These are phyloP conservation scores for Belonocnema kinseyi DNA, from an alignment of 1,140 invertebrate genomes.

Conservation along the genomic window DNA sequence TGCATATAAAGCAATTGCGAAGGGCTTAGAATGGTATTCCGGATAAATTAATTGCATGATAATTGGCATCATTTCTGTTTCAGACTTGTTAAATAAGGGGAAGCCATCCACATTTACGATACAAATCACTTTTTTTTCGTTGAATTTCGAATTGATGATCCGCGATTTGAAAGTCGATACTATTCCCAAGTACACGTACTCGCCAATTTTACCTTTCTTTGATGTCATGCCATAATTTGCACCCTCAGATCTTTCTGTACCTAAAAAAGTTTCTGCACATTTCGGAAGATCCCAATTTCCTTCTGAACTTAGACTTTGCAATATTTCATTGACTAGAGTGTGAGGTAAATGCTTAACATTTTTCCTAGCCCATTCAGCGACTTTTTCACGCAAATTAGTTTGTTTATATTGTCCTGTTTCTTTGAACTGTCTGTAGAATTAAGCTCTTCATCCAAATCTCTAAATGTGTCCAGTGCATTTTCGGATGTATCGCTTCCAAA, in stretches of 20 bases:
- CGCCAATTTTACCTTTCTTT: too few species aligned
- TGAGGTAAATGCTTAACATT: conserved; percentile 36
- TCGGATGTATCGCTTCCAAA: too few species aligned
- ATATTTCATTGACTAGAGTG: conserved; percentile 37
- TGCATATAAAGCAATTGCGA: conserved; percentile 31
- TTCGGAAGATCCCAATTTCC: conserved; percentile 36
- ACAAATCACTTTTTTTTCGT: too few species aligned
- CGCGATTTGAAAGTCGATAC: too few species aligned
- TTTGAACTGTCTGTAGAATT: too few species aligned
- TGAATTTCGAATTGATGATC: too few species aligned
- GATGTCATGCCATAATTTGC: conserved; percentile 1
- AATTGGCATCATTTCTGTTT: conserved; percentile 30
- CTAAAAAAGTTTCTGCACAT: conserved; percentile 33
- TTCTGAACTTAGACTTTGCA: conserved; percentile 38
- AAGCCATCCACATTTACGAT: too few species aligned
- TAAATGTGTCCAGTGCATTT: too few species aligned
- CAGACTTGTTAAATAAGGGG: conserved; percentile 32
- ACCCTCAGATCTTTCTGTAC: conserved; percentile 13
- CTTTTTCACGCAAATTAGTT: conserved; percentile 3
- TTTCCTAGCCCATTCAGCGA: conserved; percentile 34
- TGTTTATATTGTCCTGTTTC: too few species aligned
- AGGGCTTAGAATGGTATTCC: conserved; percentile 24
- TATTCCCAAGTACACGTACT: too few species aligned
- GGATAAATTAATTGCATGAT: conserved; percentile 28
- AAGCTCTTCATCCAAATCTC: too few species aligned